Evolutionary conservation across 2,888 invertebrate species (phyloP), one percentile per base, ranked within the genome.

Genomic region (Alviniconcha strummeri): DNA sequence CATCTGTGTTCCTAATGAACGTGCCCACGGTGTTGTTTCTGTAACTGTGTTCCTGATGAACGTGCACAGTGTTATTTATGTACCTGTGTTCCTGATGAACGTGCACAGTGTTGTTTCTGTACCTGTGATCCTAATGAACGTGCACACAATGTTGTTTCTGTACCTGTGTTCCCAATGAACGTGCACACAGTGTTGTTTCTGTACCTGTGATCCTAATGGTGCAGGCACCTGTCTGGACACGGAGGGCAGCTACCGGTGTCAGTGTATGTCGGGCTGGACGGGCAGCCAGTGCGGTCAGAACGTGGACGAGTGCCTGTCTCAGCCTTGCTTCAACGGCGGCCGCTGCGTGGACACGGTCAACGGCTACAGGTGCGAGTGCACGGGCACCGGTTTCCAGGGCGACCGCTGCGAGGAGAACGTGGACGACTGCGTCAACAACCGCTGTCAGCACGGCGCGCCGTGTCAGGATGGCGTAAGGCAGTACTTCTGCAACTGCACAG

Each of bases 361-460:
- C 78, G 83, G 82, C 19, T 89, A 86, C 84, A 83, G 84, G 8
- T 92, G 91, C 85, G 85, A 89, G 74, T 92, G 91, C 84, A 84
- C 85, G 7, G 88, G 87, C n/a, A 91, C 90, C 67, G 90, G 90
- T 86, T 92, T 89, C 86, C 88, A 88, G 71, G 92, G 91, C 9
- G 84, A 78, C 17, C 86, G 86, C 76, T 92, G 92, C 83, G 81
- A 87, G 36, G 77, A 86, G 17, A 88, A 90, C 85, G 89, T 90
- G 52, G 89, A 91, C 80, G 91, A 91, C 79, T 91, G 91, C 85
- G 86, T 87, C 4, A 84, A 84, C 67, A 60, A 85, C 36, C 88
- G 89, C 0, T 92, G 92, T 86, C 80, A 85, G 9, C 86, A 92
- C 85, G 88, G 88, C 15, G 88, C 88, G 8, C 85, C 85, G 0